Evolutionary conservation across 2,113 vertebrate species (phyloP).

Genomic region (Galemys pyrenaicus): DNA sequence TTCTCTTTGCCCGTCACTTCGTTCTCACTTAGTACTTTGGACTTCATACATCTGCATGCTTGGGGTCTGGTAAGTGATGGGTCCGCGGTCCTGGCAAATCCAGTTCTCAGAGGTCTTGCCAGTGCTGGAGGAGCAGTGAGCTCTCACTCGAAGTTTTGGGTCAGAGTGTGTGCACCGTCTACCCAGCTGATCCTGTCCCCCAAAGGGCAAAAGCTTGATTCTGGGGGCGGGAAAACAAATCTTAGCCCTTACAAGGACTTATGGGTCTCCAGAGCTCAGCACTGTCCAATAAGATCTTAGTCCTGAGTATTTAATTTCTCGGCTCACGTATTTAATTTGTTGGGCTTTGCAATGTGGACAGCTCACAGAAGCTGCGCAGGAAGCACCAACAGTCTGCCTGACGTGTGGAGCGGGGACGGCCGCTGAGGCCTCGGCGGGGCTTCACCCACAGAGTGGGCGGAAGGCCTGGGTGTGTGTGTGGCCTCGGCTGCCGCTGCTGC

Average conservation of each 20-base stretch:
- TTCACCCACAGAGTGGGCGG: no score
- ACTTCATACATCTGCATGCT: not conserved
- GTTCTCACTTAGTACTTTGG: not conserved
- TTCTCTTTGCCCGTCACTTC: not conserved
- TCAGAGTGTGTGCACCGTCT: not conserved
- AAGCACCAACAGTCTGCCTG: rapidly evolving
- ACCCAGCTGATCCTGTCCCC: rapidly evolving
- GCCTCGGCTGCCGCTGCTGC: no score
- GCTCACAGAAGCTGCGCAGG: not conserved
- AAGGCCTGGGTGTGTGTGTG: no score
- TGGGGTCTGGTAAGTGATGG: not conserved
- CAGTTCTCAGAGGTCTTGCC: not conserved
- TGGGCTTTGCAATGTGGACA: not conserved
- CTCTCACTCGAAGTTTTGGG: not conserved
- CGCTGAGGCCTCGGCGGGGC: no score
- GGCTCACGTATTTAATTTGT: not conserved
- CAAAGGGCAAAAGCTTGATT: not conserved
- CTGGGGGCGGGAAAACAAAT: not conserved
- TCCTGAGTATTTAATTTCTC: not conserved
- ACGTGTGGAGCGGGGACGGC: not conserved
- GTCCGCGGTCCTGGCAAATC: not conserved
- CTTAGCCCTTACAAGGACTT: not conserved
- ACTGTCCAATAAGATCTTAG: not conserved
- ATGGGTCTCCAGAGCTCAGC: not conserved
- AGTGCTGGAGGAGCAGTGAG: not conserved